Evolutionary conservation across 35 echinoderm and acorn worm species (phyloP), one percentile per base, ranked within the genome.

Genomic region (Acanthaster planci): DNA sequence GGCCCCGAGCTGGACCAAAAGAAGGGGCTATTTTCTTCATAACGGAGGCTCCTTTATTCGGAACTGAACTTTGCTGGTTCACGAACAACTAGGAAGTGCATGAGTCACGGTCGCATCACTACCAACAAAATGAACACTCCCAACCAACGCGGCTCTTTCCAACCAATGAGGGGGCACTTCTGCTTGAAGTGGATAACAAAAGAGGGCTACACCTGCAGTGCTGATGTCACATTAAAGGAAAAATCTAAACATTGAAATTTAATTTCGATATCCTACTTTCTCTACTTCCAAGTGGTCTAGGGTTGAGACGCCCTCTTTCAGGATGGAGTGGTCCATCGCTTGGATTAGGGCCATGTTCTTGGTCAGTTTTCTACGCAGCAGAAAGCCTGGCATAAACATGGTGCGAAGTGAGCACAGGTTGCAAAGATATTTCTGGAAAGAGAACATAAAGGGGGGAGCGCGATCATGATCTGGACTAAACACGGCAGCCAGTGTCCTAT

Each of bases 371-470:
- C 76, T 40, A 18, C 76, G 72, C 31, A 87, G 23, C 1, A 87
- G 19, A 39, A 54, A 35, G 8, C 32, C 51, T 58, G 76, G 76
- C 77, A 79, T 51, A 16, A 87, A 76, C 22, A 60, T 55, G 0
- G 85, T 56, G 52, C 55, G 51, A 18, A 87, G 40, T 5, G 76
- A 55, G 44, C 55, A 79, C 8, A 87, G 38, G 37, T 51, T 78
- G 38, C 85, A 87, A 39, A 87, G 76, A 58, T 27, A 56, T 76
- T 56, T 76, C 76, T 78, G 75, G 51, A 87, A 57, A 55, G 54
- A 38, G 38, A 57, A 87, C 31, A 77, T 12, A 47, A 47, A 12
- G 4, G 42, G 42, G n/a, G n/a, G n/a, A n/a, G n/a, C n/a, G n/a
- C n/a, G n/a, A n/a, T n/a, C n/a, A n/a, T n/a, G n/a, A n/a, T n/a